A percentile compares a stretch with the other conserved stretches of the same genome.
Evolutionary conservation across 2,888 invertebrate genomes (phyloP).

Genomic region (Clunio marinus): DNA sequence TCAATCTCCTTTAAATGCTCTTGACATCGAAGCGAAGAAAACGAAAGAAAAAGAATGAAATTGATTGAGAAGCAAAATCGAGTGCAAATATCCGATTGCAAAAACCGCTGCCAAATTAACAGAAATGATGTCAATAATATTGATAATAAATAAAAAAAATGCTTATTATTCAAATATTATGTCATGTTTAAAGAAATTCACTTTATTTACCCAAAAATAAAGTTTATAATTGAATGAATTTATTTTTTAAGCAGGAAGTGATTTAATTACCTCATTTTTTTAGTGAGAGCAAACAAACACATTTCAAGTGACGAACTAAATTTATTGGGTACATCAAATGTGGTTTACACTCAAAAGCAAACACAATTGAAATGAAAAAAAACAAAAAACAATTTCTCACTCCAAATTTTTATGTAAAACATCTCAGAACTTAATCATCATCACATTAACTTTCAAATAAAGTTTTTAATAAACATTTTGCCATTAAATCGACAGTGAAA

Average conservation of each 20-base stretch:
- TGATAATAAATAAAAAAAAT: too few species aligned
- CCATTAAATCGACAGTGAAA: conserved; percentile 4
- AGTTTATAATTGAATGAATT: too few species aligned
- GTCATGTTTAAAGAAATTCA: too few species aligned
- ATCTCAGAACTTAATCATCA: not conserved
- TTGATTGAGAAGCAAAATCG: not conserved
- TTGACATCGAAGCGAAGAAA: conserved; percentile 18
- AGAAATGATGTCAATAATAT: not conserved
- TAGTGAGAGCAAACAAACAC: not conserved
- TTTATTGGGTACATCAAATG: not conserved
- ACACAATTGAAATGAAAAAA: not conserved
- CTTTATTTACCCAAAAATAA: too few species aligned
- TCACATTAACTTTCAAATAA: conserved; percentile 2
- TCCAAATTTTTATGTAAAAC: not conserved
- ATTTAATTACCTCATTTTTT: not conserved
- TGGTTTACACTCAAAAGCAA: not conserved
- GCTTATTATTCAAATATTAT: too few species aligned
- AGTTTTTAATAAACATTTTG: not conserved
- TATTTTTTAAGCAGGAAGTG: too few species aligned
- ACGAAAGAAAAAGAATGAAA: not conserved
- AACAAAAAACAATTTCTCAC: too few species aligned
- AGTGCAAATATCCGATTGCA: not conserved
- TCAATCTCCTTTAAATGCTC: conserved; percentile 4
- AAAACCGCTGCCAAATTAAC: not conserved
- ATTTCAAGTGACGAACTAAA: not conserved